Evolutionary conservation across 2,888 invertebrate genomes (phyloP).

Genomic region (Polydrusus pterygomalis): DNA sequence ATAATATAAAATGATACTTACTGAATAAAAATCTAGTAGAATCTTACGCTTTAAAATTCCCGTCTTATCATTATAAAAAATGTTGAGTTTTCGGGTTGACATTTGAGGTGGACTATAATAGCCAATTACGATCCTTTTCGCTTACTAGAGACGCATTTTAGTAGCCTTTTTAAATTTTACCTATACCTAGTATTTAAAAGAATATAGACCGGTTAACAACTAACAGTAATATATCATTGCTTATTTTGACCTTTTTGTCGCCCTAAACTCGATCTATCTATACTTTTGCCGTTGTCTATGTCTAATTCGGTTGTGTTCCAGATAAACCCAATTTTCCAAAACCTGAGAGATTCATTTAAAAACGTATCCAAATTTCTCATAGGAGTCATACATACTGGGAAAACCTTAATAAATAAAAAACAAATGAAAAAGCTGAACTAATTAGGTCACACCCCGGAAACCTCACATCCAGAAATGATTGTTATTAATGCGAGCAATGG

Average conservation of each 20-base stretch:
- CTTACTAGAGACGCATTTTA: too few species aligned
- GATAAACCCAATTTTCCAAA: constrained; percentile 3
- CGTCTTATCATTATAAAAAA: constrained; percentile 9
- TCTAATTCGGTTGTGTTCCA: background rate
- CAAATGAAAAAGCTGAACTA: constrained; percentile 37
- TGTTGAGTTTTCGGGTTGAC: background rate
- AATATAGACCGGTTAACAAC: too few species aligned
- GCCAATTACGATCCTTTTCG: too few species aligned
- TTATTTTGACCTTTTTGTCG: too few species aligned
- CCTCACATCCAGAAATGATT: constrained; percentile 48
- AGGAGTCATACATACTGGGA: constrained; percentile 32
- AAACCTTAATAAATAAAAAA: constrained; percentile 32
- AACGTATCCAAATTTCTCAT: constrained; percentile 26
- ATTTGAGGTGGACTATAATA: background rate
- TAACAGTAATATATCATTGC: too few species aligned
- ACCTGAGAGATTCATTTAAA: background rate
- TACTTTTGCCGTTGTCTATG: background rate
- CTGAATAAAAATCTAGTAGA: background rate
- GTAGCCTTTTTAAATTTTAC: too few species aligned
- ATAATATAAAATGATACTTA: background rate
- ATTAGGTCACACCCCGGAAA: constrained; percentile 44
- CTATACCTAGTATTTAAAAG: too few species aligned
- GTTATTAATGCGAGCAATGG: constrained; percentile 61
- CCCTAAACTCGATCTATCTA: background rate
- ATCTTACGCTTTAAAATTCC: constrained; percentile 12